Evolutionary conservation across 1,140 invertebrate species (phyloP).

Genomic region (Halictus rubicundus): DNA sequence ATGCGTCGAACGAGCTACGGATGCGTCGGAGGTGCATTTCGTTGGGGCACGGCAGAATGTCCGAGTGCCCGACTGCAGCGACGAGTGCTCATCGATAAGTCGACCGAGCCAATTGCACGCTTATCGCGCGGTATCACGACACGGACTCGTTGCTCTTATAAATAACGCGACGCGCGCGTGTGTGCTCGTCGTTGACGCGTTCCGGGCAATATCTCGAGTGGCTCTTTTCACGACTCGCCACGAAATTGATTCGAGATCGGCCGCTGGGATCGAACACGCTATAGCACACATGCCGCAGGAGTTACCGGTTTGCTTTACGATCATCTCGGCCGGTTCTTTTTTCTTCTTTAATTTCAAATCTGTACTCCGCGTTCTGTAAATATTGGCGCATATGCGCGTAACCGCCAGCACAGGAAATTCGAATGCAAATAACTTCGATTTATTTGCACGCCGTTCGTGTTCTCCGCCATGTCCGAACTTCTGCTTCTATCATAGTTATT

Average conservation of each 20-base stretch:
- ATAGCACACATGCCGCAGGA: background rate
- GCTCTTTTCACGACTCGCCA: background rate
- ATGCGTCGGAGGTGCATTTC: background rate
- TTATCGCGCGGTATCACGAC: background rate
- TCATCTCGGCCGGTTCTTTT: background rate
- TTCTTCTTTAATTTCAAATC: background rate
- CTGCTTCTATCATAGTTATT: too few species aligned
- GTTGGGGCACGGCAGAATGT: background rate
- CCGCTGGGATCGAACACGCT: background rate
- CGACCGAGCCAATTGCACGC: background rate
- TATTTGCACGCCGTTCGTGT: too few species aligned
- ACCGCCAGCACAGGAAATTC: background rate
- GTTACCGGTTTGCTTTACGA: background rate
- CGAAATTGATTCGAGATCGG: background rate
- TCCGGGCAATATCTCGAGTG: background rate
- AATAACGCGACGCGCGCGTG: background rate
- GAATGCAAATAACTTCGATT: background rate
- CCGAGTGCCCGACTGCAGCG: background rate
- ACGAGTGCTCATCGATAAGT: background rate
- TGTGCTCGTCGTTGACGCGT: constrained; percentile 2
- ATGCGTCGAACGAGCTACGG: background rate
- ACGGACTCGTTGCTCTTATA: background rate
- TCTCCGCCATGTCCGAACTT: too few species aligned
- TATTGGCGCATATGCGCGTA: background rate
- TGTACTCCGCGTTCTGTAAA: background rate